Percentiles rank a stretch among this genome's conserved stretches.
Conservation (phyloP, 2,888 invertebrate genomes). For the Nomada lathburiana region DNA sequence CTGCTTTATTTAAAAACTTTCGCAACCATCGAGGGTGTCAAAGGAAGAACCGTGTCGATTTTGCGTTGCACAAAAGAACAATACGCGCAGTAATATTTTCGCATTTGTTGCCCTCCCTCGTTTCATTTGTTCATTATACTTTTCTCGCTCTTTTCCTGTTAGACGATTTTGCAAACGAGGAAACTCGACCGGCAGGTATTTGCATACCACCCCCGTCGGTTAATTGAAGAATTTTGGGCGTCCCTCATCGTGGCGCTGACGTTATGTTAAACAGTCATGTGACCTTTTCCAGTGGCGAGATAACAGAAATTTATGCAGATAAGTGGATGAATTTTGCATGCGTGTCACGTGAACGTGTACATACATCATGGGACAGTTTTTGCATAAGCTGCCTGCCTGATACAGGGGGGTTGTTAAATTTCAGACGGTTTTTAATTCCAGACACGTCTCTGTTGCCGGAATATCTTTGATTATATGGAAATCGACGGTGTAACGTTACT, state of each 20-base stretch:
- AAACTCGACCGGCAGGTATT: background rate
- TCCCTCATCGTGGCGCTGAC: background rate
- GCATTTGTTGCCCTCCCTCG: background rate
- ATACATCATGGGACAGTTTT: slow-evolving; percentile 28
- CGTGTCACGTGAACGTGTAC: slow-evolving; percentile 10
- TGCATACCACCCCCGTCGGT: background rate
- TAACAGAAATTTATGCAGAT: slow-evolving; percentile 50
- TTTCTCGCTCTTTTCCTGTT: background rate
- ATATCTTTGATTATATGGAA: background rate
- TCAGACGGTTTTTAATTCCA: slow-evolving; percentile 7
- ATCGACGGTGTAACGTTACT: background rate
- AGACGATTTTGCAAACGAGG: background rate
- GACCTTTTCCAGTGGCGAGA: slow-evolving; percentile 17
- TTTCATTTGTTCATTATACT: background rate
- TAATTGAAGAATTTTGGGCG: slow-evolving; percentile 31
- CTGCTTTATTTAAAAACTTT: slow-evolving; percentile 34
- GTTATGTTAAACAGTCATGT: slow-evolving; percentile 26
- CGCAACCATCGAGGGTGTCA: slow-evolving; percentile 17
- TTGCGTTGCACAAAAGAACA: background rate
- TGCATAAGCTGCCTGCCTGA: slow-evolving; percentile 35
- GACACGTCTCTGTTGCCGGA: background rate
- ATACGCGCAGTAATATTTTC: background rate
- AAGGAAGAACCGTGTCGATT: background rate
- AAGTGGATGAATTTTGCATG: slow-evolving; percentile 46
- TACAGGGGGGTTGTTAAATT: slow-evolving; percentile 32